Percentiles rank a stretch among this genome's conserved stretches.
phyloP scores from a whole-genome alignment of 2,888 invertebrate species.

The Synergus umbraculus region DNA sequence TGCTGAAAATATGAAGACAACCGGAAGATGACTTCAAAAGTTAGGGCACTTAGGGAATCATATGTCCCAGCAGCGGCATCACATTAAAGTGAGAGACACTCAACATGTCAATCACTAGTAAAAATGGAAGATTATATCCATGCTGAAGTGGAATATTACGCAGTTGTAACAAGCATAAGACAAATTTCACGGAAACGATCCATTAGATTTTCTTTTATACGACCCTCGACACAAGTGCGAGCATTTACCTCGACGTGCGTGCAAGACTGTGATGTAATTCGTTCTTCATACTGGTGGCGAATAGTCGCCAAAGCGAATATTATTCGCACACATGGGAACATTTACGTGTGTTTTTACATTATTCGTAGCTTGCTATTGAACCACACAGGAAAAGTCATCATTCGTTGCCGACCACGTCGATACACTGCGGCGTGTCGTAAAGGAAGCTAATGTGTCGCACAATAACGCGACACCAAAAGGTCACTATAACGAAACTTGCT shows the following conservation, averaged over 20 bases:
- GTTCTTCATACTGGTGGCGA: neutral
- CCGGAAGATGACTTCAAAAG: no score
- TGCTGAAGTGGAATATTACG: neutral
- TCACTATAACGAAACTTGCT: neutral
- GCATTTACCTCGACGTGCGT: neutral
- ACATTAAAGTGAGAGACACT: neutral
- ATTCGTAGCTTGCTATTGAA: neutral
- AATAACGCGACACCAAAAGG: neutral
- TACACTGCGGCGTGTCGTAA: neutral
- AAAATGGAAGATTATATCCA: neutral
- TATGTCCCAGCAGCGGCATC: neutral
- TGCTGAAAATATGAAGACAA: no score
- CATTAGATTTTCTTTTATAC: neutral
- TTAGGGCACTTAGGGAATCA: no score
- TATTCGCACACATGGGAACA: neutral
- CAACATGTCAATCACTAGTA: neutral
- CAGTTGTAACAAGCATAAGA: neutral
- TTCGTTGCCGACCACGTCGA: constrained; percentile 3
- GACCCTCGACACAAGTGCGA: neutral
- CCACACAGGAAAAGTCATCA: neutral
- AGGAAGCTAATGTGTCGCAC: neutral
- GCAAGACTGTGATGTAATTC: neutral
- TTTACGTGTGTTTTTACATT: neutral
- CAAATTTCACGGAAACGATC: constrained; percentile 8
- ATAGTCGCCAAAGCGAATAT: neutral